Conservation (phyloP, 2,888 invertebrate genomes). For the Caenorhabditis sinica region DNA sequence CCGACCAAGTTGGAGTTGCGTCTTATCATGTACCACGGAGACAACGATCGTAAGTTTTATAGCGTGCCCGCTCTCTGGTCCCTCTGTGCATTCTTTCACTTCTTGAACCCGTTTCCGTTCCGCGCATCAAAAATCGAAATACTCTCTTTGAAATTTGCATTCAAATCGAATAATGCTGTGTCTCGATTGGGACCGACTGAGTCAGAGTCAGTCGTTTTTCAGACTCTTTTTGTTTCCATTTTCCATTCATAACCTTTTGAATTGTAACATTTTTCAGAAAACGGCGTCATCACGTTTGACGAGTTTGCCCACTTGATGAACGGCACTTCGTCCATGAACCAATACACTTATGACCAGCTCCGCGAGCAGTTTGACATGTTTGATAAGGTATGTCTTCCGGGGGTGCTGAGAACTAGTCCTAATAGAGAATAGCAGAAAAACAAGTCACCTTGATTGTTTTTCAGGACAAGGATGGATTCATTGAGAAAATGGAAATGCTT, state of each 20-base stretch:
- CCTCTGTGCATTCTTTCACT: background rate
- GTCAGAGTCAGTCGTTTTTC: background rate
- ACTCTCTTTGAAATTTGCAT: conserved; percentile 28
- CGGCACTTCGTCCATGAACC: conserved; percentile 67
- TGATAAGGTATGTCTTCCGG: conserved; percentile 73
- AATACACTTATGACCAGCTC: conserved; percentile 77
- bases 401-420: background rate
- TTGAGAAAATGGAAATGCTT: conserved; percentile 81
- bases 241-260: conserved; percentile 12
- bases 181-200: conserved; percentile 1
- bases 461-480: conserved; percentile 83
- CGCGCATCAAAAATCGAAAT: conserved; percentile 35
- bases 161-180: conserved; percentile 26
- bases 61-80: background rate
- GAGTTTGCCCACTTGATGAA: conserved; percentile 81
- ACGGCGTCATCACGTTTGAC: conserved; percentile 83
- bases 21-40: conserved; percentile 82
- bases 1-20: conserved; percentile 81
- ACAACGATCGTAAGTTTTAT: conserved; percentile 79
- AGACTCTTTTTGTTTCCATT: background rate
- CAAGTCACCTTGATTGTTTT: conserved; percentile 46
- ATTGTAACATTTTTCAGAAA: conserved; percentile 71
- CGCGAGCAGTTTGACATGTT: conserved; percentile 82
- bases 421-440: background rate
- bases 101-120: conserved; percentile 34